Conservation (phyloP, 2,888 invertebrate species). For the Lasioglossum villosulum region DNA sequence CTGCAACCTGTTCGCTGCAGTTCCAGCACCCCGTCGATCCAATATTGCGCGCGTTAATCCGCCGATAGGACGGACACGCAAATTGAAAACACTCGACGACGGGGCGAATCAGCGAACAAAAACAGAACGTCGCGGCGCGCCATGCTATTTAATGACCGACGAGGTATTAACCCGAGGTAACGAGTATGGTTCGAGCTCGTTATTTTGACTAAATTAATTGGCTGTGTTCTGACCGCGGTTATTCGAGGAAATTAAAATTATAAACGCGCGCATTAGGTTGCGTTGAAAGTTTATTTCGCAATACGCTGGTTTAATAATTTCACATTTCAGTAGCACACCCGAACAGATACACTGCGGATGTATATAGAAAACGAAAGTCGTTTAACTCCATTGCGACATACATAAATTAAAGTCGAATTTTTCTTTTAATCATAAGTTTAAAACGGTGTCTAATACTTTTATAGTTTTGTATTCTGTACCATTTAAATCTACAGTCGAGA, state of each 20-base stretch:
- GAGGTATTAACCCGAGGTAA: background rate
- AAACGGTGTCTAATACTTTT: no score
- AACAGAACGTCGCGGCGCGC: background rate
- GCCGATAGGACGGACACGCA: background rate
- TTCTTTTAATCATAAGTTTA: no score
- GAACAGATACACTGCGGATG: background rate
- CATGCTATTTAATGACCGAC: background rate
- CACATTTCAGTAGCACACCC: background rate
- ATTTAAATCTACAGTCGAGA: no score
- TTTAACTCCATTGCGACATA: background rate
- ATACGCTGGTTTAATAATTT: background rate
- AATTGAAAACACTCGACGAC: background rate
- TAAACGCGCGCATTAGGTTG: no score
- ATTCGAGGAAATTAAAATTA: background rate
- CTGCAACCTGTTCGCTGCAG: slow-evolving; percentile 7
- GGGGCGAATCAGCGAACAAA: background rate
- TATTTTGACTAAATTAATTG: background rate
- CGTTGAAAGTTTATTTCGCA: background rate
- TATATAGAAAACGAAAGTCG: background rate
- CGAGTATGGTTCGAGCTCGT: background rate
- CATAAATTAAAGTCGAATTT: background rate
- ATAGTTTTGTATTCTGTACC: no score
- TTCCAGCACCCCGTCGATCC: background rate
- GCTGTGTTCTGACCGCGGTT: background rate
- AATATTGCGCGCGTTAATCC: background rate